Percentiles rank a stretch among this genome's conserved stretches.
phyloP scores from a whole-genome alignment of 2,888 invertebrate genomes.

The Thymelicus acteon region DNA sequence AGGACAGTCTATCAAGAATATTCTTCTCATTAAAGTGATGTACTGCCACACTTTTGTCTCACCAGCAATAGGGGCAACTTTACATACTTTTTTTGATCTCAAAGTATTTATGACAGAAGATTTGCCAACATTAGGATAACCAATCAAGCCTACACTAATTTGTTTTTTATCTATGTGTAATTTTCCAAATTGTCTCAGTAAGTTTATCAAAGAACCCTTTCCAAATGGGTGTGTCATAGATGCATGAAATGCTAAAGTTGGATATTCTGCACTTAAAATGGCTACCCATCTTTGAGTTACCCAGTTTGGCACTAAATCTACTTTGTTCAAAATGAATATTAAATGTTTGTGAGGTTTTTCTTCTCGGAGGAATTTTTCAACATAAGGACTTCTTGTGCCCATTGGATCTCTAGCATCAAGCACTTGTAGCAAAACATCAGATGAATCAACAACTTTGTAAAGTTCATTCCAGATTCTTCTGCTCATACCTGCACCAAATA shows the following conservation, averaged over 20 bases:
- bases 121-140: slow-evolving; percentile 99
- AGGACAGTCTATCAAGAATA: slow-evolving; percentile 99
- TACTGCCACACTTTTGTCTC: slow-evolving; percentile 99
- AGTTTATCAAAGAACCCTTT: slow-evolving; percentile 98
- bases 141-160: slow-evolving; percentile 99
- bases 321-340: slow-evolving; percentile 98
- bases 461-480: slow-evolving; percentile 99
- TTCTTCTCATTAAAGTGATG: slow-evolving; percentile 98
- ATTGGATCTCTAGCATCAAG: slow-evolving; percentile 98
- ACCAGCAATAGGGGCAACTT: slow-evolving; percentile 99
- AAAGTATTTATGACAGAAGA: slow-evolving; percentile 99
- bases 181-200: slow-evolving; percentile 97
- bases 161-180: slow-evolving; percentile 98
- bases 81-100: slow-evolving; percentile 98
- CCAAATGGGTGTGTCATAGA: slow-evolving; percentile 99
- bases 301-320: slow-evolving; percentile 98
- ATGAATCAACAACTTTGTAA: slow-evolving; percentile 99
- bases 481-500: slow-evolving; percentile 98
- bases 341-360: slow-evolving; percentile 99
- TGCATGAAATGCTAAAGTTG: slow-evolving; percentile 99
- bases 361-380: slow-evolving; percentile 95
- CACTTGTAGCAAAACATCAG: slow-evolving; percentile 98
- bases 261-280: slow-evolving; percentile 96
- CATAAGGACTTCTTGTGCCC: slow-evolving; percentile 97
- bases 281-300: slow-evolving; percentile 99